Percentiles rank a stretch among this genome's conserved stretches.
These are phyloP conservation scores for Macquaria australasica DNA, from an alignment of 2,113 vertebrate species.

Conservation along the genomic window DNA sequence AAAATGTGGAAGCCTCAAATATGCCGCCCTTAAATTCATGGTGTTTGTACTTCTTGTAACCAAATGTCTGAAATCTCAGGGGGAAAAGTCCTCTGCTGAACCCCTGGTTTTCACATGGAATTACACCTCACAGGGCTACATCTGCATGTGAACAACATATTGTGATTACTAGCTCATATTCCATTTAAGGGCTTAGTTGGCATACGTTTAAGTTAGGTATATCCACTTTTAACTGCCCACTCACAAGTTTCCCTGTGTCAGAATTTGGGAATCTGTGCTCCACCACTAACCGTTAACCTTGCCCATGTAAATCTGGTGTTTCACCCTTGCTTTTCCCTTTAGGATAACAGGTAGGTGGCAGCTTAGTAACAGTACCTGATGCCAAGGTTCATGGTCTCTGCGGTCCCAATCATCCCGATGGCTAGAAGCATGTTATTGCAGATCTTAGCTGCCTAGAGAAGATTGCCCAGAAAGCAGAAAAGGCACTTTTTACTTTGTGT, in stretches of 20 bases:
- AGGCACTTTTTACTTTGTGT: slow-evolving; percentile 2
- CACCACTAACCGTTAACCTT: background rate
- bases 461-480: slow-evolving; percentile 49
- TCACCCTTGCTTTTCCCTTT: background rate
- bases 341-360: background rate
- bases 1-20: slow-evolving; percentile 4
- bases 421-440: slow-evolving; percentile 98
- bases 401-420: slow-evolving; percentile 96
- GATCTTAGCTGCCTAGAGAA: slow-evolving; percentile 92
- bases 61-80: background rate
- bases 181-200: background rate
- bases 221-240: background rate
- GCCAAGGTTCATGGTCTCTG: slow-evolving; percentile 97
- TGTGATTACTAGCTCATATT: background rate
- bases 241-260: slow-evolving; percentile 3
- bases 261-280: background rate
- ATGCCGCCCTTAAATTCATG: background rate
- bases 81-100: background rate
- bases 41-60: background rate
- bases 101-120: background rate
- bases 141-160: background rate
- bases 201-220: background rate
- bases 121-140: background rate
- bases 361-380: slow-evolving; percentile 87
- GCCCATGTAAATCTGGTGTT: slow-evolving; percentile 16